phyloP scores from a whole-genome alignment of 1,140 invertebrate species.

The Tetragnatha versicolor region DNA sequence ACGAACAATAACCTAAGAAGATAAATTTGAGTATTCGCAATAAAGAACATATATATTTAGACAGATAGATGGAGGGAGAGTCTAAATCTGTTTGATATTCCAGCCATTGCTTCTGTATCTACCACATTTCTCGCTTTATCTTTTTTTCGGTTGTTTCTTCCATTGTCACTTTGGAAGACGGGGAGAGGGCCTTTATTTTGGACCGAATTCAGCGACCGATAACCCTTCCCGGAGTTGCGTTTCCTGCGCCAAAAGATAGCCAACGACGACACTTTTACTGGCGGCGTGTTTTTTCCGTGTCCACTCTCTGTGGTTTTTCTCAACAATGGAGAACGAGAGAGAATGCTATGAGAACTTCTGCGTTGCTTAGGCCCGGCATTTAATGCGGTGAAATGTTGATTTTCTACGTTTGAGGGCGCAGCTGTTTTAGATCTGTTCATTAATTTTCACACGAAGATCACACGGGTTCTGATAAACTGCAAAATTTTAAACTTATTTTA shows the following conservation, averaged over 20 bases:
- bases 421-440: too few species aligned
- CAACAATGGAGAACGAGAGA: too few species aligned
- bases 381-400: too few species aligned
- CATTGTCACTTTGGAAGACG: slow-evolving; percentile 34
- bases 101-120: slow-evolving; percentile 39
- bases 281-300: too few species aligned
- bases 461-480: too few species aligned
- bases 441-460: too few species aligned
- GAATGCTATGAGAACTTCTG: too few species aligned
- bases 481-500: too few species aligned
- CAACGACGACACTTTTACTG: too few species aligned
- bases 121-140: slow-evolving; percentile 5
- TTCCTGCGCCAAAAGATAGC: neutral
- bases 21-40: slow-evolving; percentile 45
- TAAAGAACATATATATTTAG: slow-evolving; percentile 51
- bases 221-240: neutral
- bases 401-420: too few species aligned
- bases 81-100: slow-evolving; percentile 44
- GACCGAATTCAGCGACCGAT: slow-evolving; percentile 37
- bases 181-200: slow-evolving; percentile 32
- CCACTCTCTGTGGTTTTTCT: too few species aligned
- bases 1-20: slow-evolving; percentile 15
- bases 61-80: slow-evolving; percentile 33
- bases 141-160: neutral
- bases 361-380: too few species aligned